phyloP scores from a whole-genome alignment of 1,140 invertebrate genomes.

The Dermatophagoides farinae region DNA sequence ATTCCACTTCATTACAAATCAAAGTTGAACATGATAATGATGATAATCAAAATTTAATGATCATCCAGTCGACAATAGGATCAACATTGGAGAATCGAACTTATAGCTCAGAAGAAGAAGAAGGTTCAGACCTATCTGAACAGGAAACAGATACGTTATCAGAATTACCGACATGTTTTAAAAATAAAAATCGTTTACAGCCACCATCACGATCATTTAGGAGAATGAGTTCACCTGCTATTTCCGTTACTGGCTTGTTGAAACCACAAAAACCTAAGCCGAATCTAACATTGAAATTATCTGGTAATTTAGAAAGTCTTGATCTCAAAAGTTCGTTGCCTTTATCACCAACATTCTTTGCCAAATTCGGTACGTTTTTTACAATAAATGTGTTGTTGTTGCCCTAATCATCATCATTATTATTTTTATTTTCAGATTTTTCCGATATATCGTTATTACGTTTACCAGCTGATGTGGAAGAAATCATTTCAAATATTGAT shows the following conservation, averaged over 20 bases:
- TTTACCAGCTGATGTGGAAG: constrained; percentile 9
- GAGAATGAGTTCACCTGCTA: constrained; percentile 19
- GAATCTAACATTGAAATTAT: constrained; percentile 16
- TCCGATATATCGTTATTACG: constrained; percentile 3
- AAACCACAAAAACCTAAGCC: constrained; percentile 6
- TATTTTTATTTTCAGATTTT: constrained; percentile 4
- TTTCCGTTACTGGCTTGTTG: neutral
- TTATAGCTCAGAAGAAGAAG: constrained; percentile 2
- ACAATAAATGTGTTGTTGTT: neutral
- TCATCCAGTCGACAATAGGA: neutral
- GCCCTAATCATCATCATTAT: neutral
- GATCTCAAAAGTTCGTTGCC: constrained; percentile 20
- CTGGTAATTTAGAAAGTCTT: constrained; percentile 19
- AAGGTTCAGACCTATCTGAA: neutral
- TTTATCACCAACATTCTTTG: constrained; percentile 18
- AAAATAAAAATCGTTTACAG: neutral
- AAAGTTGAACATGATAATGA: neutral
- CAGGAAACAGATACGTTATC: neutral
- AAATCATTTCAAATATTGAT: constrained; percentile 10
- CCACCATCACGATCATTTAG: constrained; percentile 1
- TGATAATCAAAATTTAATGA: neutral
- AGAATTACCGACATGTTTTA: neutral
- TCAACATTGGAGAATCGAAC: neutral
- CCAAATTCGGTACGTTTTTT: neutral
- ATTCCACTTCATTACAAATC: neutral